These are phyloP conservation scores for Hypena proboscidalis DNA, from an alignment of 2,888 invertebrate species.

Conservation along the genomic window DNA sequence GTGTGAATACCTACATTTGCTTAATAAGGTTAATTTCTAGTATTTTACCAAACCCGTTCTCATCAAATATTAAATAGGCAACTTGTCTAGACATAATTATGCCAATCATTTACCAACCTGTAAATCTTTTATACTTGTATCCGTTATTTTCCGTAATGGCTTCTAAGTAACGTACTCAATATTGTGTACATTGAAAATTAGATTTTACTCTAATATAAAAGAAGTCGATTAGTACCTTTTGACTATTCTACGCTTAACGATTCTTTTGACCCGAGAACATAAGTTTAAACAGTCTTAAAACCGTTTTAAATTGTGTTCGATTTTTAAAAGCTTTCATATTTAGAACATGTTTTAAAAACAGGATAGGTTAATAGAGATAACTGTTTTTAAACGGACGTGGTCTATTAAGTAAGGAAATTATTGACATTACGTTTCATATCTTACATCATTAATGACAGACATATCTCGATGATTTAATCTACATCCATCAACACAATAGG, in stretches of 20 bases:
- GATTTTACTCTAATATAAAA: constrained; percentile 16
- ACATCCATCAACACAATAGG: constrained; percentile 17
- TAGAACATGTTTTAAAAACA: constrained; percentile 21
- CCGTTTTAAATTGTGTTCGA: constrained; percentile 14
- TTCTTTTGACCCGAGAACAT: constrained; percentile 31
- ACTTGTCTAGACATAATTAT: too few relatives aligned
- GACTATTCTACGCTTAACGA: constrained; percentile 32
- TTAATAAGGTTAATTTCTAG: too few relatives aligned
- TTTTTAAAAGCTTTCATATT: constrained; percentile 32
- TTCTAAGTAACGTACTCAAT: background rate
- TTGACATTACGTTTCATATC: too few relatives aligned
- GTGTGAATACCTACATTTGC: too few relatives aligned
- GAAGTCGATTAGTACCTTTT: constrained; percentile 27
- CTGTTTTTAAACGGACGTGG: too few relatives aligned
- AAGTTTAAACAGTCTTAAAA: constrained; percentile 4
- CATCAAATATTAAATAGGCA: too few relatives aligned
- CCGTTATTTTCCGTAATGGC: background rate
- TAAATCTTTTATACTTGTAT: background rate
- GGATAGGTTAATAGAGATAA: constrained; percentile 12
- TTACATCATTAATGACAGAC: background rate
- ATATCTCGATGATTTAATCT: constrained; percentile 25
- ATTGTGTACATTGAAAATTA: background rate
- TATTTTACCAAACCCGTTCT: too few relatives aligned
- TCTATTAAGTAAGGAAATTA: too few relatives aligned
- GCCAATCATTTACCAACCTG: too few relatives aligned